Percentiles rank a stretch among this genome's conserved stretches.
Evolutionary conservation across 2,888 invertebrate genomes (phyloP).

Genomic region (Diaphora mendica): DNA sequence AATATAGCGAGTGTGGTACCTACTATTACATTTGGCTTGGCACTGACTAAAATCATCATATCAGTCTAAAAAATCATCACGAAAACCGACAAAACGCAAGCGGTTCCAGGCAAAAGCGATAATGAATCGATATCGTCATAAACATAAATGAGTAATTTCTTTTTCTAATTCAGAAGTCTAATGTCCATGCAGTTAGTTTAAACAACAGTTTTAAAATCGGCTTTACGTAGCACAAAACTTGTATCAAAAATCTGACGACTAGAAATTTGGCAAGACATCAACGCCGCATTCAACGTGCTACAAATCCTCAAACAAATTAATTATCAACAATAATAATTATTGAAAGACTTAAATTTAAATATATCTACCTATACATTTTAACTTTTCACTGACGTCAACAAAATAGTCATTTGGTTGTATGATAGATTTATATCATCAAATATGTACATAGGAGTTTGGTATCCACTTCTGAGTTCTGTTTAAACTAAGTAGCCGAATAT

Average conservation of each 20-base stretch:
- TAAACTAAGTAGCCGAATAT: slow-evolving; percentile 79
- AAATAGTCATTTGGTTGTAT: slow-evolving; percentile 32
- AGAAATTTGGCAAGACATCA: not conserved
- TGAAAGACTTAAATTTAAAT: not conserved
- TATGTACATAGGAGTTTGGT: slow-evolving; percentile 62
- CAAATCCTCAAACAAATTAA: not conserved
- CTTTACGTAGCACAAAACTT: not conserved
- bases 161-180: not conserved
- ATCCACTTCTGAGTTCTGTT: slow-evolving; percentile 64
- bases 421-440: slow-evolving; percentile 50
- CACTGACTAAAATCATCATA: too few relatives aligned
- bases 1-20: too few relatives aligned
- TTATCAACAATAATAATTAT: not conserved
- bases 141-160: not conserved
- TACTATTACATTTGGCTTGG: too few relatives aligned
- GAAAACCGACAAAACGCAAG: too few relatives aligned
- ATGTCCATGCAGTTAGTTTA: not conserved
- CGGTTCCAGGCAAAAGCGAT: not conserved
- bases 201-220: not conserved
- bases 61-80: too few relatives aligned
- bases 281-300: not conserved
- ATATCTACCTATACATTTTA: not conserved
- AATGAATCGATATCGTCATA: not conserved
- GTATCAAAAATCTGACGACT: not conserved
- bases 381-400: slow-evolving; percentile 12